phyloP scores from a whole-genome alignment of 1,140 invertebrate species.

The Drosophila sp. region DNA sequence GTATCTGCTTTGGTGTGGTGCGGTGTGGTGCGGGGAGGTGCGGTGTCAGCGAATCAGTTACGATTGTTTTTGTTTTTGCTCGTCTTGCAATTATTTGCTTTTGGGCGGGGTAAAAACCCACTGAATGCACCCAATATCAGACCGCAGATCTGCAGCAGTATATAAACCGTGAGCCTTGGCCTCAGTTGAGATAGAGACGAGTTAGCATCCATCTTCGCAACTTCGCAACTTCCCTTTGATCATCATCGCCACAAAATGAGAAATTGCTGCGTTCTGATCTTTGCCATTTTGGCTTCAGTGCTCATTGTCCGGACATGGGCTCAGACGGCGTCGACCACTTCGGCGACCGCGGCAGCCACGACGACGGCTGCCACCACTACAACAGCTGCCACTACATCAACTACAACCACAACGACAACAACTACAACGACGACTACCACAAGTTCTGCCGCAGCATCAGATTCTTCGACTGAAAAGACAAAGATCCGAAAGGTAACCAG shows the following conservation, averaged over 20 bases:
- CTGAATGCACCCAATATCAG: too few species aligned
- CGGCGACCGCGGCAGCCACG: neutral
- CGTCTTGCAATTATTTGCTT: too few species aligned
- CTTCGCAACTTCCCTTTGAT: neutral
- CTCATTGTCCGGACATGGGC: neutral
- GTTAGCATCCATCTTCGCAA: neutral
- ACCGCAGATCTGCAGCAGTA: neutral
- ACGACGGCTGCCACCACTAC: neutral
- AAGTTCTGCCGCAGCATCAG: neutral
- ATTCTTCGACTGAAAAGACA: neutral
- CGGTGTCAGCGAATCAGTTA: too few species aligned
- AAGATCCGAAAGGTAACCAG: rapidly evolving
- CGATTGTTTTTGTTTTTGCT: too few species aligned
- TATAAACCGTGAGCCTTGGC: neutral
- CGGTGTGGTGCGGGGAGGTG: too few species aligned
- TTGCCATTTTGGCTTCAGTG: constrained; percentile 13
- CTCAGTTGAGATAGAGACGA: neutral
- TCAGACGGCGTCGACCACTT: neutral
- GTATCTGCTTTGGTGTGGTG: too few species aligned
- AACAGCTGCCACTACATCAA: neutral
- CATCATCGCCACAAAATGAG: constrained; percentile 6
- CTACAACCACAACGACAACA: neutral
- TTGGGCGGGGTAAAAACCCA: too few species aligned
- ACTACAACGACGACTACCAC: neutral
- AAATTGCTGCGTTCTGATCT: constrained; percentile 13